phyloP scores from a whole-genome alignment of 2,888 invertebrate species.

The Scrobipalpa atriplicella region DNA sequence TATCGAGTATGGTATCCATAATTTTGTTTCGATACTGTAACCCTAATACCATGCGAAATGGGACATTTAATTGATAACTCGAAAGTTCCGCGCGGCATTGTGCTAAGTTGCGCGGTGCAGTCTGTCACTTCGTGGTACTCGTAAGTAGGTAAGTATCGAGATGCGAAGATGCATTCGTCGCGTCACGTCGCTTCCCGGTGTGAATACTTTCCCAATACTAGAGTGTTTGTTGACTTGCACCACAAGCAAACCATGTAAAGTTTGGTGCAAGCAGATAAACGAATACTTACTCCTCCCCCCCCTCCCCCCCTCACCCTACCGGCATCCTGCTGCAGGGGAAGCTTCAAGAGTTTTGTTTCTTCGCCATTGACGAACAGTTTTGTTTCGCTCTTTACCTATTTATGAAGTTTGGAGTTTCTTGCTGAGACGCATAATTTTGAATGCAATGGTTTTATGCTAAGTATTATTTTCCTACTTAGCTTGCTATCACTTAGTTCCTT shows the following conservation, averaged over 20 bases:
- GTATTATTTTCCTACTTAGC: neutral
- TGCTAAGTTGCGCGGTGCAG: too few species aligned
- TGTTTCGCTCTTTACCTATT: constrained; percentile 11
- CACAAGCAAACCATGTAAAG: neutral
- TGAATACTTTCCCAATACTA: too few species aligned
- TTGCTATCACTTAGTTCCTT: neutral
- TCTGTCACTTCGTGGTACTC: too few species aligned
- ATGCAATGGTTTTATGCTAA: neutral
- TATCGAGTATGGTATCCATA: too few species aligned
- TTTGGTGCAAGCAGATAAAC: neutral
- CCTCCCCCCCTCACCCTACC: neutral
- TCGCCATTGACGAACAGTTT: constrained; percentile 9
- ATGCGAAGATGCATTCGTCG: too few species aligned
- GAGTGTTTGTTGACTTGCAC: neutral
- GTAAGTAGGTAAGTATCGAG: too few species aligned
- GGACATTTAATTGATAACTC: too few species aligned
- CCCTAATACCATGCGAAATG: too few species aligned
- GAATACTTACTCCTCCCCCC: neutral
- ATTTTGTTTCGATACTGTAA: too few species aligned
- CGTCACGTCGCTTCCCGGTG: too few species aligned
- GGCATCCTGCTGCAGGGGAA: neutral
- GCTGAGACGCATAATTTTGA: constrained; percentile 1
- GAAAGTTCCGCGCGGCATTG: too few species aligned
- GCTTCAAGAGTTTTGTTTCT: neutral
- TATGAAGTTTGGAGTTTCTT: constrained; percentile 10